Evolutionary conservation across 2,888 invertebrate species (phyloP), one percentile per base, ranked within the genome.

Genomic region (Drosophila eohydei): DNA sequence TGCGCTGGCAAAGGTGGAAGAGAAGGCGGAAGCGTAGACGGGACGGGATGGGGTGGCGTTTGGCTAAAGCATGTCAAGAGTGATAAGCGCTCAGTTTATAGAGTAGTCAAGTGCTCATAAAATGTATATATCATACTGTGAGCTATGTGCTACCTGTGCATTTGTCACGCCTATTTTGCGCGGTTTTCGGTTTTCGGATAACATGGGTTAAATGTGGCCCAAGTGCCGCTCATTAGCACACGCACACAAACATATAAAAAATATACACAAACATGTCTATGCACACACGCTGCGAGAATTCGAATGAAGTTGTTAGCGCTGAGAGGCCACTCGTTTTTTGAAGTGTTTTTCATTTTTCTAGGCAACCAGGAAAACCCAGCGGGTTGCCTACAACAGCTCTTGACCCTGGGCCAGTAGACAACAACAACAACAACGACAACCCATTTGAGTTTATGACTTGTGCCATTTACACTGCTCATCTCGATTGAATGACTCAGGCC

Each of bases 41-140:
- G 14, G 16, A 34, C n/a, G 32, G 7, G 11, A 48, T 2, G 34
- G 21, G 28, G 14, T 41, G 64, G 14, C 12, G 36, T n/a, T 30
- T 16, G 54, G 62, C 11, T 56, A 48, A 69, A 50, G 48, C 65
- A 60, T 66, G 81, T 72, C 65, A 77, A 68, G 61, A 57, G 65
- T 66, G 59, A 88, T 84, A 89, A 89, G 72, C 87, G 72, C 66
- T 78, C 54, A 64, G 87, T 76, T 88, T 76, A 89, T 83, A 74
- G 89, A 87, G 81, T 72, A 83, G 84, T 87, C 84, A 87, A 87
- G 84, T 71, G 79, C 71, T 80, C 81, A 80, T 88, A 73, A 83
- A 83, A 86, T 61, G 59, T 64, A 56, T 67, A 43, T 21, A 41
- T 41, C 26, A 65, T 55, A 21, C 16, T 26, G 28, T 51, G 66